Evolutionary conservation across 2,888 invertebrate species (phyloP), one percentile per base, ranked within the genome.

Genomic region (Carcina quercana): DNA sequence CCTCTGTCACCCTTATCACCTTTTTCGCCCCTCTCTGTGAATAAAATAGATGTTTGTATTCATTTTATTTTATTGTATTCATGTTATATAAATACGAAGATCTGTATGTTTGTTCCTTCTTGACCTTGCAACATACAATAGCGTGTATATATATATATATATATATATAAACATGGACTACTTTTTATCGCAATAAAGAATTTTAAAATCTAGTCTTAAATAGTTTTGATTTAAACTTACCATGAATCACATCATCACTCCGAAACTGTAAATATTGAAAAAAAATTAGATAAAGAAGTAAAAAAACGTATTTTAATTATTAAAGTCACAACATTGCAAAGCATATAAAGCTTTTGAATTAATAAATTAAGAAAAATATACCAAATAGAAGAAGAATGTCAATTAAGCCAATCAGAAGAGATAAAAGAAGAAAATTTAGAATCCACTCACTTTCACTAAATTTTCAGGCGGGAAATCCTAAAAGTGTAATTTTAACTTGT

Each of bases 391-490:
- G 15, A 32, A 20, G 20, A 7, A 20, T 26, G 10, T 20, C 7
- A 20, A 20, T 20, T 34, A 47, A 49, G 40, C 43, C 40, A 43
- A 44, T 46, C 26, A 26, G 12, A 31, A 35, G 30, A 13, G n/a
- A n/a, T n/a, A 28, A 41, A 42, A 41, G 19, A 40, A 21, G 25
- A 21, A 39, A 43, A 41, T 48, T 45, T 43, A 38, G 39, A 29
- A 14, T 38, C 33, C 42, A 58, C 55, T 55, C 55, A 58, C 55
- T 33, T 29, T 27, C 13, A 7, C 22, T 28, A 52, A 31, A 29
- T 38, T 49, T 40, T 40, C 50, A 27, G 55, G 10, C 11, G 24
- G 11, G 2, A 4, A 17, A 5, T n/a, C 30, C 30, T 30, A 30
- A 17, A 30, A 30, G n/a, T n/a, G 2, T 25, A 14, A 25, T 14